These are phyloP conservation scores for Gallinago undulata DNA, from an alignment of 2,113 vertebrate species.

Conservation along the genomic window DNA sequence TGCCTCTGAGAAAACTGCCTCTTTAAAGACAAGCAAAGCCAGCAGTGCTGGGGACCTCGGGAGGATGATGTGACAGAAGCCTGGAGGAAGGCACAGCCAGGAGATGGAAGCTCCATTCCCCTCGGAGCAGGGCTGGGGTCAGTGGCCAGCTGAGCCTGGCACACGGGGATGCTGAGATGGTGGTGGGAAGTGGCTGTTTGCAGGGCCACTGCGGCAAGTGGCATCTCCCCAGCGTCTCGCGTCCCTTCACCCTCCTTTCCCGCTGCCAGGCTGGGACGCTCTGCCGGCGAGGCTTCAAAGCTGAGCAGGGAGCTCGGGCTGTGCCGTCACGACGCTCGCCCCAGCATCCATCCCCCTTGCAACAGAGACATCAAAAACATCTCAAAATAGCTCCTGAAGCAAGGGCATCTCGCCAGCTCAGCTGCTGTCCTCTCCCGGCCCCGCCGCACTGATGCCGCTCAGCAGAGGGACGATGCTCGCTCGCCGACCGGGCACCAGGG, in stretches of 20 bases:
- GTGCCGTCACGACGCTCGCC: not conserved
- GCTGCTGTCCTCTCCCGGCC: slow-evolving; percentile 39
- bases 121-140: not conserved
- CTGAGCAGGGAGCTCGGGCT: not conserved
- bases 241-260: not conserved
- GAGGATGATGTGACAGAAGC: slow-evolving; percentile 5
- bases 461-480: rapidly evolving
- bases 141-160: rapidly evolving
- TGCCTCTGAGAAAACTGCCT: not conserved
- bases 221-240: not conserved
- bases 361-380: slow-evolving; percentile 52
- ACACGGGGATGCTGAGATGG: rapidly evolving
- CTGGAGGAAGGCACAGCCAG: not conserved
- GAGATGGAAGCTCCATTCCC: not conserved
- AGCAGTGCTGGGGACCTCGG: not conserved
- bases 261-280: not conserved
- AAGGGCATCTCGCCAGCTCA: slow-evolving; percentile 37
- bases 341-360: slow-evolving; percentile 41
- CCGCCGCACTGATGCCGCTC: not conserved
- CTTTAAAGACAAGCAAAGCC: not conserved
- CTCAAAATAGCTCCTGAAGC: slow-evolving; percentile 54
- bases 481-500: rapidly evolving
- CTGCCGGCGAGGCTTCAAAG: not conserved
- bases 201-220: rapidly evolving
- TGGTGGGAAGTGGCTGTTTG: rapidly evolving